Conservation (phyloP, 1,140 invertebrate species). For the Aphidius ervi region DNA sequence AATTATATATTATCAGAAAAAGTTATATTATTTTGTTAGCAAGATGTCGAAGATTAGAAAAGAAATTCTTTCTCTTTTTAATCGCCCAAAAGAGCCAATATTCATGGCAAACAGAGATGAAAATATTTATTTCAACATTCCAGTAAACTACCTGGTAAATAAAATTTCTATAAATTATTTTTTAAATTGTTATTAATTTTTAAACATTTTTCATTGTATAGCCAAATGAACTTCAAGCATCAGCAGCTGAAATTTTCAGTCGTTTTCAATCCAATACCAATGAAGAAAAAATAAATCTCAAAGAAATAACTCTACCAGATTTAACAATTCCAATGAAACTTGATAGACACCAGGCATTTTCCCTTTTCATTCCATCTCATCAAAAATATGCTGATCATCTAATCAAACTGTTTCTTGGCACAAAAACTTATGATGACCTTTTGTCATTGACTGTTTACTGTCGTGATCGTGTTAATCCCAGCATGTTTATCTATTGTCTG, state of each 20-base stretch:
- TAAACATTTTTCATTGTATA: constrained; percentile 26
- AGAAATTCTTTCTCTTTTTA: constrained; percentile 62
- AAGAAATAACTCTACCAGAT: constrained; percentile 66
- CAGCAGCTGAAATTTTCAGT: constrained; percentile 52
- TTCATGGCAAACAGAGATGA: constrained; percentile 64
- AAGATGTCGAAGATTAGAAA: constrained; percentile 28
- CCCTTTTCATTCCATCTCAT: constrained; percentile 71
- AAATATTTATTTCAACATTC: constrained; percentile 59
- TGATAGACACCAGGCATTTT: constrained; percentile 66
- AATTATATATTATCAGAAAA: too few species aligned
- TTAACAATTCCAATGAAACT: constrained; percentile 63
- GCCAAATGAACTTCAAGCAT: constrained; percentile 61
- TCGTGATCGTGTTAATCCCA: constrained; percentile 70
- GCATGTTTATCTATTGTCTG: constrained; percentile 72
- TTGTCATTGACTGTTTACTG: constrained; percentile 66
- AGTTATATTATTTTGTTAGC: too few species aligned
- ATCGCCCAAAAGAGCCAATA: constrained; percentile 69
- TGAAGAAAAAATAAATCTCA: constrained; percentile 56
- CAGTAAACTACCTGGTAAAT: constrained; percentile 49
- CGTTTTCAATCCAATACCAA: constrained; percentile 58
- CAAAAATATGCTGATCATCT: constrained; percentile 63
- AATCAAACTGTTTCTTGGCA: constrained; percentile 71
- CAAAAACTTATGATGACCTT: constrained; percentile 67
- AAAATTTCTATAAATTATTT: constrained; percentile 2
- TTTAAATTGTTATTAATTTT: background rate